These are phyloP conservation scores for Sminthopsis crassicaudata DNA, from an alignment of 2,113 vertebrate species.

Conservation along the genomic window DNA sequence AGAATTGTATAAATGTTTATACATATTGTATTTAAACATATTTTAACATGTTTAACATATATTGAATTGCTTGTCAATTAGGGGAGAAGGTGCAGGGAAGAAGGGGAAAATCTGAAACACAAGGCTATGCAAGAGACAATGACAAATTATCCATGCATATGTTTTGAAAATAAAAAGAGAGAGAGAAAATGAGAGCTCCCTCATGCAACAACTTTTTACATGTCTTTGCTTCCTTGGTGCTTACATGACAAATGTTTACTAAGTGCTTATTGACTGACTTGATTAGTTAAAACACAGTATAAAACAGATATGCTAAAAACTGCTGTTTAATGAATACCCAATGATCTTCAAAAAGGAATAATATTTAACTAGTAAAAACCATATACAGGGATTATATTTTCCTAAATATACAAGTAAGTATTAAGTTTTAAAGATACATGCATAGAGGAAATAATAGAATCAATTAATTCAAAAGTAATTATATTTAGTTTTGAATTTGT, in stretches of 20 bases:
- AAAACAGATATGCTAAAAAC: background rate
- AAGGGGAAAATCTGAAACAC: too few species aligned
- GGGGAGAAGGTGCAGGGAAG: too few species aligned
- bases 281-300: background rate
- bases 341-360: constrained; percentile 27
- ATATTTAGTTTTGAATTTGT: background rate
- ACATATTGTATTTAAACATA: too few species aligned
- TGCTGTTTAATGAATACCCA: background rate
- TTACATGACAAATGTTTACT: background rate
- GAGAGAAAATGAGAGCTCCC: background rate
- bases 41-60: too few species aligned
- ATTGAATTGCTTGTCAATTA: too few species aligned
- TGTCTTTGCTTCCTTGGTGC: background rate
- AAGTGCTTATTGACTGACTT: background rate
- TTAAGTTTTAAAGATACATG: background rate
- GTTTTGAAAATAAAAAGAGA: too few species aligned
- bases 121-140: too few species aligned
- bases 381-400: background rate
- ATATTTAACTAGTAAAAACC: background rate
- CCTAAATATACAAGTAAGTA: background rate
- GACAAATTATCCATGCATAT: too few species aligned
- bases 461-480: constrained; percentile 49
- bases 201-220: background rate
- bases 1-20: too few species aligned
- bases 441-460: background rate